Evolutionary conservation across 2,113 vertebrate genomes (phyloP).

Genomic region (Pitta sordida): DNA sequence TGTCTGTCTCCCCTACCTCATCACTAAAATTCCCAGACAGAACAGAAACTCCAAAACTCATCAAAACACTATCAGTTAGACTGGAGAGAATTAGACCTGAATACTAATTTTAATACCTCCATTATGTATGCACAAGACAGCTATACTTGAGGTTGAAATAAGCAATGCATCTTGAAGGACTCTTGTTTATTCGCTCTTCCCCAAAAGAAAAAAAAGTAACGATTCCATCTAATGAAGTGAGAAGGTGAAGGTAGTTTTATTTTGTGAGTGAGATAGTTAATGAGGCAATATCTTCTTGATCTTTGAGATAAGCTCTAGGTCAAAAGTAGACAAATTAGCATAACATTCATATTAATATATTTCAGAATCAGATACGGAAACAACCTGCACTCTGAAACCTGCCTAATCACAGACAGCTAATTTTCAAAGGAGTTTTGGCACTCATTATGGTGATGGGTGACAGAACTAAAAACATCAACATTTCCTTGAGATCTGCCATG

Average conservation of each 20-base stretch:
- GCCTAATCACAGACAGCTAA: constrained; percentile 84
- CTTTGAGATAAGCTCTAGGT: constrained; percentile 75
- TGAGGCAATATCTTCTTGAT: constrained; percentile 75
- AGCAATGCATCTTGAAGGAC: constrained; percentile 26
- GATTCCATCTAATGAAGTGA: constrained; percentile 68
- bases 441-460: constrained; percentile 92
- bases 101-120: constrained; percentile 43
- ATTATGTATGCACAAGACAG: constrained; percentile 20
- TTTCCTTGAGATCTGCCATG: constrained; percentile 39
- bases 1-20: constrained; percentile 34
- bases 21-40: constrained; percentile 50
- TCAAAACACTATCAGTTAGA: constrained; percentile 49
- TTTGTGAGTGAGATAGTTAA: constrained; percentile 63
- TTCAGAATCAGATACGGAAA: constrained; percentile 70
- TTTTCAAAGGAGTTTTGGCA: constrained; percentile 78
- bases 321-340: constrained; percentile 78
- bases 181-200: constrained; percentile 55
- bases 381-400: constrained; percentile 74
- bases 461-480: constrained; percentile 68
- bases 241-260: constrained; percentile 64
- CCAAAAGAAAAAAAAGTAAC: constrained; percentile 12
- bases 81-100: constrained; percentile 15
- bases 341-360: constrained; percentile 80
- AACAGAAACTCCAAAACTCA: constrained; percentile 50
- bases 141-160: constrained; percentile 39